A percentile compares a stretch with the other conserved stretches of the same genome.
Evolutionary conservation across 2,888 invertebrate genomes (phyloP).

Genomic region (Epirrhoe alternata): DNA sequence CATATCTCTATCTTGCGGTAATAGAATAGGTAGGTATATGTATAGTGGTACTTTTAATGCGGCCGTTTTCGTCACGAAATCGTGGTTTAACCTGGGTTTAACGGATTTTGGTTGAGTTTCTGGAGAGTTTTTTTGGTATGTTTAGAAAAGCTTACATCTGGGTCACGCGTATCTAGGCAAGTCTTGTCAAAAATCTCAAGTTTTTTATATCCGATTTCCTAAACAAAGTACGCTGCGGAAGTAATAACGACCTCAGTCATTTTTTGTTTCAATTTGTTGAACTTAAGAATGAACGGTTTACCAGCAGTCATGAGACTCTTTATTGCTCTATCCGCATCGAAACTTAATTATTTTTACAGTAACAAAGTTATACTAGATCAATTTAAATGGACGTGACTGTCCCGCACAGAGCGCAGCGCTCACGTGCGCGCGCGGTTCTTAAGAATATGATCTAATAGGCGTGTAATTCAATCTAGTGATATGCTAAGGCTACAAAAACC

Average conservation of each 20-base stretch:
- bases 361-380: slow-evolving; percentile 48
- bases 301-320: slow-evolving; percentile 31
- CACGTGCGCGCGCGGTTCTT: slow-evolving; percentile 50
- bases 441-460: slow-evolving; percentile 66
- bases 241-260: not conserved
- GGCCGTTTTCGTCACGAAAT: slow-evolving; percentile 39
- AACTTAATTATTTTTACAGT: slow-evolving; percentile 48
- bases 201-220: slow-evolving; percentile 1
- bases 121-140: slow-evolving; percentile 7
- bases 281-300: slow-evolving; percentile 23
- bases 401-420: slow-evolving; percentile 36
- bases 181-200: not conserved
- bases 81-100: slow-evolving; percentile 38
- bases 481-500: slow-evolving; percentile 43
- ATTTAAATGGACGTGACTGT: slow-evolving; percentile 52
- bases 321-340: slow-evolving; percentile 39
- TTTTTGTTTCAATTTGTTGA: slow-evolving; percentile 12
- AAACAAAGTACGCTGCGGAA: not conserved
- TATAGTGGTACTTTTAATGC: slow-evolving; percentile 33
- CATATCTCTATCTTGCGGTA: slow-evolving; percentile 46
- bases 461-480: slow-evolving; percentile 67
- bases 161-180: not conserved
- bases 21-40: slow-evolving; percentile 44
- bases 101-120: slow-evolving; percentile 26
- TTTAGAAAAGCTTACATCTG: not conserved